Percentiles rank a stretch among this genome's conserved stretches.
Evolutionary conservation across 2,113 vertebrate genomes (phyloP).

Genomic region (Zapornia atra): DNA sequence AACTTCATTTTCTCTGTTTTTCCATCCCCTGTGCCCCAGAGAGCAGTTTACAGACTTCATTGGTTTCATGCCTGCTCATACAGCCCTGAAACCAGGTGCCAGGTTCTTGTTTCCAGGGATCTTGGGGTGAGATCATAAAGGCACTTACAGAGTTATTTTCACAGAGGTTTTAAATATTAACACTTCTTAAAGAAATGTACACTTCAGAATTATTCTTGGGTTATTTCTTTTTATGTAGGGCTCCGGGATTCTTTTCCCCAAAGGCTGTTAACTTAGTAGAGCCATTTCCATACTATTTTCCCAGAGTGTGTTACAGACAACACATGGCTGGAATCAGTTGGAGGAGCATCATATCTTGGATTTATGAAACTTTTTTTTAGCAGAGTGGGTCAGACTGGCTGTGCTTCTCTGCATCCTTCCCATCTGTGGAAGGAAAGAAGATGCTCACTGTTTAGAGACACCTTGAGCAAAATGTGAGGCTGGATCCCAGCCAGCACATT

Average conservation of each 20-base stretch:
- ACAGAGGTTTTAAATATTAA: not conserved
- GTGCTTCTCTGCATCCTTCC: not conserved
- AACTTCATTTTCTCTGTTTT: not conserved
- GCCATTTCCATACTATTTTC: not conserved
- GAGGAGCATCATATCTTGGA: not conserved
- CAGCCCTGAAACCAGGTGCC: not conserved
- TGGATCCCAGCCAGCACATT: not conserved
- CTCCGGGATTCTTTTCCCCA: not conserved
- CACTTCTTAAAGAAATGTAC: not conserved
- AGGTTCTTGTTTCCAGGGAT: not conserved
- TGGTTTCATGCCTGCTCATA: not conserved
- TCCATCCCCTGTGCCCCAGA: rapidly evolving
- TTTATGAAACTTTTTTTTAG: not conserved
- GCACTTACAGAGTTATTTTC: not conserved
- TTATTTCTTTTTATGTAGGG: not conserved
- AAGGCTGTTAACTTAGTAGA: not conserved
- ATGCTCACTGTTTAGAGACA: not conserved
- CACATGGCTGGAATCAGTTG: not conserved
- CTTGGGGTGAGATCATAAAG: not conserved
- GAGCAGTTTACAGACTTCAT: not conserved
- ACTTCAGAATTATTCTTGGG: not conserved
- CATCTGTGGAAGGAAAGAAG: not conserved
- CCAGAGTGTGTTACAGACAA: not conserved
- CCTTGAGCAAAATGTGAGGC: not conserved
- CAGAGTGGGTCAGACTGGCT: not conserved